A percentile compares a stretch with the other conserved stretches of the same genome.
Conservation (phyloP, 2,113 vertebrate species). For the Rhinolophus sinicus region DNA sequence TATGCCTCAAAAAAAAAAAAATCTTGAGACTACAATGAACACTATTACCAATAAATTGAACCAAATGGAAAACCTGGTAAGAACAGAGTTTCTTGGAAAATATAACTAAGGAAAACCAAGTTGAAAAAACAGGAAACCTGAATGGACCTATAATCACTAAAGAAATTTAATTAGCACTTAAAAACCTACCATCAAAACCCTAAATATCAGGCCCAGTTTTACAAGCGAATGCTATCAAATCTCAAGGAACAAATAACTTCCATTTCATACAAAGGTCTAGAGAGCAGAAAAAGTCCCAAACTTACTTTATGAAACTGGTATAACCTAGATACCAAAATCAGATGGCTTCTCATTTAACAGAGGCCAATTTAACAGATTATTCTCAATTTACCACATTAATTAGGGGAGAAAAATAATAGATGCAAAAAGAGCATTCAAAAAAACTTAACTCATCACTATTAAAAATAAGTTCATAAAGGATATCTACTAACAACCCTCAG, state of each 20-base stretch:
- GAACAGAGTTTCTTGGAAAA: not conserved
- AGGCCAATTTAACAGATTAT: not conserved
- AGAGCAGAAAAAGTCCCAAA: not conserved
- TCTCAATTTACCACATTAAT: conserved; percentile 6
- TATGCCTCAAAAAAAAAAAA: not conserved
- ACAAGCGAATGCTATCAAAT: not conserved
- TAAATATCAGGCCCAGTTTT: not conserved
- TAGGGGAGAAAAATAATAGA: not conserved
- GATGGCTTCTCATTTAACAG: not conserved
- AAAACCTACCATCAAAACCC: not conserved
- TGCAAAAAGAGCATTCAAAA: not conserved
- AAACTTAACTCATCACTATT: not conserved
- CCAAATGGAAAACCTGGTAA: conserved; percentile 5
- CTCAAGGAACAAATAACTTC: not conserved
- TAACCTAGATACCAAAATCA: not conserved
- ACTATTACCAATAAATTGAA: not conserved
- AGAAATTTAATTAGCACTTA: not conserved
- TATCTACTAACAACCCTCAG: not conserved
- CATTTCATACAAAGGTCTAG: not conserved
- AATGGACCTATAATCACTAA: not conserved
- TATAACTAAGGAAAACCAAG: not conserved
- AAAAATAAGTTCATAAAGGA: conserved; percentile 2
- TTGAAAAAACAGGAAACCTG: not conserved
- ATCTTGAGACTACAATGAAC: not conserved
- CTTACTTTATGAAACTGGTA: not conserved